Evolutionary conservation across 1,140 invertebrate species (phyloP), one percentile per base, ranked within the genome.

Genomic region (Ooceraea biroi): DNA sequence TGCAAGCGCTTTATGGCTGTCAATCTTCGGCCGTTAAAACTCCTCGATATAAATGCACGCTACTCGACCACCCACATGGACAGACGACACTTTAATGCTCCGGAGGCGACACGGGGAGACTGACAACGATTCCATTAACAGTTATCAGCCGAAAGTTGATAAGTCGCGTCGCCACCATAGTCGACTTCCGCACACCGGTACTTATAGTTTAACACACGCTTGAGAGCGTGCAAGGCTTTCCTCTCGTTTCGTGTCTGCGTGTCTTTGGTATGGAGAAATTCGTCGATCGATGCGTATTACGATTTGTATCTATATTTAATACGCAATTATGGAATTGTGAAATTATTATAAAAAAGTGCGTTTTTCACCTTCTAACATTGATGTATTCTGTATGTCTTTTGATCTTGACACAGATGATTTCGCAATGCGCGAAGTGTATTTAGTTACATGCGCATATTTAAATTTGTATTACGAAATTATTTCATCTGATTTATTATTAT

Each of bases 41-140:
- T 48, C 19, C 11, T 14, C 11, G 41, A 58, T 86, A 61, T 14
- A 12, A 57, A 57, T 68, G 22, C 19, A 10, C 7, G 36, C 44
- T 46, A 36, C 22, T 11, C 48, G 63, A 30, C 63, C 71, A 83
- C 41, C 57, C 71, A 55, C 57, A 46, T 48, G 60, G 46, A 52
- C 61, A 25, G 14, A 48, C 52, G 27, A 14, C 5, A 44, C 41
- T 19, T 73, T 50, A 69, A 61, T 17, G 44, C 11, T 76, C 50
- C 17, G 50, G 27, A 76, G 22, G 22, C 11, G 52, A 82, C 44
- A 57, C 30, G 41, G 25, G 44, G 44, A 5, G 65, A 65, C 68
- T 65, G 71, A 87, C 74, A 61, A 83, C 86, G 60, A 86, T 86
- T 86, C 85, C 80, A 86, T 87, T 86, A 86, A 82, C 66, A 50